These are phyloP conservation scores for Calypte anna DNA, from an alignment of 2,113 vertebrate genomes.

Conservation along the genomic window DNA sequence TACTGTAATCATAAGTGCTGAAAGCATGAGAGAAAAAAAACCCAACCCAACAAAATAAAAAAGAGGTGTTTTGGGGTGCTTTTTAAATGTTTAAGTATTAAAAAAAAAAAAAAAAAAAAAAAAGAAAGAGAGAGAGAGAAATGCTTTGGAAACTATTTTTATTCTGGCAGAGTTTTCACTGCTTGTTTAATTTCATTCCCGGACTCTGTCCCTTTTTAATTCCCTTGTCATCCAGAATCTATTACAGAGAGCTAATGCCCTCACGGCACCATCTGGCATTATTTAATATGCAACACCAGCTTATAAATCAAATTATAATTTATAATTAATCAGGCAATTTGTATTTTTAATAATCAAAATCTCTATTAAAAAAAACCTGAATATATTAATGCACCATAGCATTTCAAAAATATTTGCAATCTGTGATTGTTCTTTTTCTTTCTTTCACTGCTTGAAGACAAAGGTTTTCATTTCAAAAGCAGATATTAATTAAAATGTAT, in stretches of 20 bases:
- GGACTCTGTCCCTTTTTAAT: conserved; percentile 40
- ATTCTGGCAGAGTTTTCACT: conserved; percentile 8
- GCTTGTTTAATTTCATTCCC: conserved; percentile 43
- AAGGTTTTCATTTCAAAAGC: not conserved
- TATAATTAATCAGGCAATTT: conserved; percentile 69
- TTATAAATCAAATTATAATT: conserved; percentile 71
- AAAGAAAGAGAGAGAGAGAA: not conserved
- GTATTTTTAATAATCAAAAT: conserved; percentile 70
- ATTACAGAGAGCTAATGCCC: conserved; percentile 58
- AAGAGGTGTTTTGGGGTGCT: not conserved
- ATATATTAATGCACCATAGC: not conserved
- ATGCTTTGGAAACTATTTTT: conserved; percentile 1
- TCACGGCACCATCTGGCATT: conserved; percentile 70
- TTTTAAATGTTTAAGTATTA: not conserved
- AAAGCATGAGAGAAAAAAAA: not conserved
- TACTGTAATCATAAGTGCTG: not conserved
- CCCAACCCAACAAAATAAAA: too few relatives aligned
- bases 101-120: accelerated
- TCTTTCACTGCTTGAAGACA: not conserved
- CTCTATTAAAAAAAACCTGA: not conserved
- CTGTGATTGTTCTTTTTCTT: not conserved
- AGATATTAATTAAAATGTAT: not conserved
- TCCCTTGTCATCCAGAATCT: conserved; percentile 60
- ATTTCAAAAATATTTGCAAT: not conserved
- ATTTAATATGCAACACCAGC: conserved; percentile 63